Conservation (phyloP, 2,888 invertebrate species). For the Mactromeris polynyma region DNA sequence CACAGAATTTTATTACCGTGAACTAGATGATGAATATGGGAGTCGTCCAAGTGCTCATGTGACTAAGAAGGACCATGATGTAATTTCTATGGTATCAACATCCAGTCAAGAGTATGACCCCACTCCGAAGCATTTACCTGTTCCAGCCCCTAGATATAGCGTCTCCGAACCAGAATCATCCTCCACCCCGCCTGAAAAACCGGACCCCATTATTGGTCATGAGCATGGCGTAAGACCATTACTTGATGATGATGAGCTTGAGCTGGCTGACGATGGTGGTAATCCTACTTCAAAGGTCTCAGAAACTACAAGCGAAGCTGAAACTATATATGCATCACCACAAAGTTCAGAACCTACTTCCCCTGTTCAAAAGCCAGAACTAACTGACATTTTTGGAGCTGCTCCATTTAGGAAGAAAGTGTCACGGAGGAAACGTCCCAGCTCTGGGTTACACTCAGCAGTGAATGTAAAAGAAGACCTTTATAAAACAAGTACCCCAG, state of each 20-base stretch:
- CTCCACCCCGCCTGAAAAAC: conserved; percentile 49
- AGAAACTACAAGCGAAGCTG: conserved; percentile 40
- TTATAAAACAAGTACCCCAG: conserved; percentile 60
- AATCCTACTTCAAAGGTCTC: conserved; percentile 25
- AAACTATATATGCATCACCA: conserved; percentile 46
- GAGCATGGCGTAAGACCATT: conserved; percentile 93
- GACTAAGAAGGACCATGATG: conserved; percentile 70
- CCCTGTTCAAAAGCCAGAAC: conserved; percentile 59
- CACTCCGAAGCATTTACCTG: conserved; percentile 59
- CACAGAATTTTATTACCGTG: conserved; percentile 83
- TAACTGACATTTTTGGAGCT: conserved; percentile 84
- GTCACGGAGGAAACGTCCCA: conserved; percentile 72
- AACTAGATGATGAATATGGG: conserved; percentile 86
- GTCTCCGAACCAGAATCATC: conserved; percentile 49
- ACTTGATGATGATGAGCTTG: conserved; percentile 92
- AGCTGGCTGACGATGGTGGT: conserved; percentile 79
- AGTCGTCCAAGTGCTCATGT: conserved; percentile 79
- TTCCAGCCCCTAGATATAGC: conserved; percentile 39
- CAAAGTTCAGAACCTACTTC: conserved; percentile 66
- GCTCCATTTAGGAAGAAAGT: conserved; percentile 84
- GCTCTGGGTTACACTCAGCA: conserved; percentile 58
- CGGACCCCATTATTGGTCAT: conserved; percentile 90
- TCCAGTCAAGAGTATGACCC: conserved; percentile 72
- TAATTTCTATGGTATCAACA: conserved; percentile 66
- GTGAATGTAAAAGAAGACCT: conserved; percentile 46